Evolutionary conservation across 1,140 invertebrate genomes (phyloP).

Genomic region (Drosophila arawakana): DNA sequence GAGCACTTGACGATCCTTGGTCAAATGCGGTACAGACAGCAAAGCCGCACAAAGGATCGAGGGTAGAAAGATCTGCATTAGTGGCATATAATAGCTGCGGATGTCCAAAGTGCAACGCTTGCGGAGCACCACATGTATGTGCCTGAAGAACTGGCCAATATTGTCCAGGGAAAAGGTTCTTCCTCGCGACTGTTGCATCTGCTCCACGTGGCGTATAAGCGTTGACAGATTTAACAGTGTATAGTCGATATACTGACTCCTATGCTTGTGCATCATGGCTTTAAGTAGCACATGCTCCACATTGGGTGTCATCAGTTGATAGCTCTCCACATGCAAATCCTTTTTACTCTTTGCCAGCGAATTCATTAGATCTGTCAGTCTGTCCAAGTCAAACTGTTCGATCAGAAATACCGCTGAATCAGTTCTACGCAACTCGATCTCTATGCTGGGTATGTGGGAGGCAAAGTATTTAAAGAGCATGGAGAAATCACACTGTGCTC

Average conservation of each 20-base stretch:
- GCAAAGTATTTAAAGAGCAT: constrained; percentile 22
- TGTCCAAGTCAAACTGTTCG: background rate
- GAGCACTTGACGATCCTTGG: background rate
- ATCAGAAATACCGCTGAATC: constrained; percentile 31
- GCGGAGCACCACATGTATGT: constrained; percentile 21
- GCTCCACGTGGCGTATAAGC: constrained; percentile 8
- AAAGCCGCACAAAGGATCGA: constrained; percentile 9
- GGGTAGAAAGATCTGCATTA: constrained; percentile 35
- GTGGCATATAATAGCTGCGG: constrained; percentile 1
- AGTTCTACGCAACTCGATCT: constrained; percentile 32
- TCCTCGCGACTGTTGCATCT: background rate
- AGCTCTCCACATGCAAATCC: constrained; percentile 37
- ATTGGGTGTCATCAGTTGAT: constrained; percentile 23
- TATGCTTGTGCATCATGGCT: constrained; percentile 3
- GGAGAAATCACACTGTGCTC: constrained; percentile 16
- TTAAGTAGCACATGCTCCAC: constrained; percentile 40
- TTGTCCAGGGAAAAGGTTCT: background rate
- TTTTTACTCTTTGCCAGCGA: background rate
- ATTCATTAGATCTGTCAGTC: constrained; percentile 26
- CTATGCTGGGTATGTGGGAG: constrained; percentile 5
- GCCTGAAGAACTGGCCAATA: background rate
- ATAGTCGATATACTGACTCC: background rate
- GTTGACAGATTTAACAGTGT: constrained; percentile 9
- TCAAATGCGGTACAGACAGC: constrained; percentile 10
- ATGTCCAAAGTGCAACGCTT: constrained; percentile 35